A percentile compares a stretch with the other conserved stretches of the same genome.
Evolutionary conservation across 2,113 vertebrate species (phyloP).

Genomic region (Bucco capensis): DNA sequence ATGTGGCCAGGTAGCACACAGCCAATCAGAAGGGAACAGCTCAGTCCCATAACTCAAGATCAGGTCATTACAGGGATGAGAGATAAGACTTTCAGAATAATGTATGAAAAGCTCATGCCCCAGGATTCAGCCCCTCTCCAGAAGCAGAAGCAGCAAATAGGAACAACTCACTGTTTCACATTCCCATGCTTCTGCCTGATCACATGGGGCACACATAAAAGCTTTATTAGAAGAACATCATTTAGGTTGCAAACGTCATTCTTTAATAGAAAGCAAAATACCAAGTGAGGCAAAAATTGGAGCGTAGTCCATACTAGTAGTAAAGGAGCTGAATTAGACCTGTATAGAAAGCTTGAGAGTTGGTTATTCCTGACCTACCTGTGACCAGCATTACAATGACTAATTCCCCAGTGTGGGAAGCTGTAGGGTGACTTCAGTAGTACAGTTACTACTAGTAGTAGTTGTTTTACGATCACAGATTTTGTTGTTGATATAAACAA

Average conservation of each 20-base stretch:
- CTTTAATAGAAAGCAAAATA: background rate
- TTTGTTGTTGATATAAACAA: background rate
- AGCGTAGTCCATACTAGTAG: background rate
- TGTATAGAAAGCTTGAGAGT: accelerated
- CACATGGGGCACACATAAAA: background rate
- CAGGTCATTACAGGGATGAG: background rate
- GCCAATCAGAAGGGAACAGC: constrained; percentile 13
- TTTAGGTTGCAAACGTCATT: background rate
- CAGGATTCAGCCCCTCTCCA: background rate
- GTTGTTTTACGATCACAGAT: background rate
- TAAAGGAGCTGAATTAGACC: background rate
- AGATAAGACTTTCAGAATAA: background rate
- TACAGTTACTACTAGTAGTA: background rate
- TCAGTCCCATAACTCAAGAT: background rate
- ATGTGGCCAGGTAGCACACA: background rate
- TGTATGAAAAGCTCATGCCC: background rate
- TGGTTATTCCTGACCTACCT: background rate
- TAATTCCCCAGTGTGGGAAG: background rate
- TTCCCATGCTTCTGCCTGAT: background rate
- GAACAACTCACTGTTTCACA: too few relatives aligned
- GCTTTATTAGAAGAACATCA: background rate
- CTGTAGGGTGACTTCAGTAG: background rate
- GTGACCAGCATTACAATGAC: background rate
- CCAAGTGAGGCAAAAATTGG: background rate
- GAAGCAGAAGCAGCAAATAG: background rate